These are phyloP conservation scores for Larimichthys polyactis DNA, from an alignment of 2,113 vertebrate species.

Conservation along the genomic window DNA sequence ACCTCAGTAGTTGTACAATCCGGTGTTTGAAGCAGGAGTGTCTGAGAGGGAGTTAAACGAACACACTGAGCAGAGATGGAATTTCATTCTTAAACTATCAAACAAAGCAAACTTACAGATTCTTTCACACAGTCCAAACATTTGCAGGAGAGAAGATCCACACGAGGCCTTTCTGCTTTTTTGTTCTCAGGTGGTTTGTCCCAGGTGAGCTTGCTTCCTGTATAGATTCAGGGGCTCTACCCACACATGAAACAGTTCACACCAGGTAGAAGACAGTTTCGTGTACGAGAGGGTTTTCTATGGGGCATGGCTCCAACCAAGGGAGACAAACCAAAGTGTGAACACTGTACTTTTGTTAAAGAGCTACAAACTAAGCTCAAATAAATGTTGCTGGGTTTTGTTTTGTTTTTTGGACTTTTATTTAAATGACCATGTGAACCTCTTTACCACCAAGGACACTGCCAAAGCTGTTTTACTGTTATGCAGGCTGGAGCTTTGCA, in stretches of 20 bases:
- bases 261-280: not conserved
- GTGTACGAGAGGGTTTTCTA: not conserved
- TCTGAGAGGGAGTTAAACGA: not conserved
- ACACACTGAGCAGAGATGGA: not conserved
- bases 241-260: constrained; percentile 1
- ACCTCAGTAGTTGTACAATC: not conserved
- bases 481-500: no score
- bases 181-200: not conserved
- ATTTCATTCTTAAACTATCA: not conserved
- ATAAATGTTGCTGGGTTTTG: no score
- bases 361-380: not conserved
- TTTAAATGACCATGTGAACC: no score
- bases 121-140: not conserved
- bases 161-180: not conserved
- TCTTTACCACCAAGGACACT: no score
- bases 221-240: not conserved
- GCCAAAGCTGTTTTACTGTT: no score
- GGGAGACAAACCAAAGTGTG: not conserved
- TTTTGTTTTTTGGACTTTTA: no score
- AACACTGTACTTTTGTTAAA: not conserved
- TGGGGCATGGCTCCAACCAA: not conserved
- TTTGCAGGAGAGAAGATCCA: not conserved
- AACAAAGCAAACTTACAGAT: not conserved
- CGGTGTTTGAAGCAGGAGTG: not conserved
- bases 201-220: not conserved